Percentiles rank a stretch among this genome's conserved stretches.
Evolutionary conservation across 2,888 invertebrate species (phyloP).

Genomic region (Agonopterix arenella): DNA sequence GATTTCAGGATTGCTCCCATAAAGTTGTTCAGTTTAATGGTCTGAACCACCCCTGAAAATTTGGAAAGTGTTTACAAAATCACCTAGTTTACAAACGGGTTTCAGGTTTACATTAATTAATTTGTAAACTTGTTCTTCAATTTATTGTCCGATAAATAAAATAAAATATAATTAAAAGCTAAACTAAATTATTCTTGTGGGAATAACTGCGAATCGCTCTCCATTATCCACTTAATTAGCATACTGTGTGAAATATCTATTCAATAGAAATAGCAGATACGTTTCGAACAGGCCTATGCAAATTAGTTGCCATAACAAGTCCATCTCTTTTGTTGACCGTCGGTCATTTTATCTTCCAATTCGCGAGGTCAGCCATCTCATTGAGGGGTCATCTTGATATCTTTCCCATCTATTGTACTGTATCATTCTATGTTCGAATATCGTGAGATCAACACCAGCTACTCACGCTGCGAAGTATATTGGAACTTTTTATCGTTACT

Average conservation of each 20-base stretch:
- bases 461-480: too few relatives aligned
- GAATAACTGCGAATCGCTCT: conserved; percentile 2
- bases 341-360: conserved; percentile 62
- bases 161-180: too few relatives aligned
- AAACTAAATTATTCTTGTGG: conserved; percentile 1
- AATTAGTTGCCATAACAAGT: conserved; percentile 36
- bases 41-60: too few relatives aligned
- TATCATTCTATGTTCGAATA: conserved; percentile 51
- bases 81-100: too few relatives aligned
- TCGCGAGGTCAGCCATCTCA: conserved; percentile 48
- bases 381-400: conserved; percentile 66
- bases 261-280: conserved; percentile 6
- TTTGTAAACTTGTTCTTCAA: too few relatives aligned
- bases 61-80: too few relatives aligned
- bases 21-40: too few relatives aligned
- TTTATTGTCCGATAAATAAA: too few relatives aligned
- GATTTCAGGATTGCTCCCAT: too few relatives aligned
- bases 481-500: background rate
- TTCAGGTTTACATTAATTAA: too few relatives aligned
- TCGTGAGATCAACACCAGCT: conserved; percentile 49
- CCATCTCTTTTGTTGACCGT: conserved; percentile 38
- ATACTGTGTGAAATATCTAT: conserved; percentile 2
- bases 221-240: conserved; percentile 1
- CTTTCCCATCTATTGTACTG: conserved; percentile 45
- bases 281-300: conserved; percentile 39